phyloP scores from a whole-genome alignment of 2,797 vertebrate species.

The Coregonus ussuriensis region DNA sequence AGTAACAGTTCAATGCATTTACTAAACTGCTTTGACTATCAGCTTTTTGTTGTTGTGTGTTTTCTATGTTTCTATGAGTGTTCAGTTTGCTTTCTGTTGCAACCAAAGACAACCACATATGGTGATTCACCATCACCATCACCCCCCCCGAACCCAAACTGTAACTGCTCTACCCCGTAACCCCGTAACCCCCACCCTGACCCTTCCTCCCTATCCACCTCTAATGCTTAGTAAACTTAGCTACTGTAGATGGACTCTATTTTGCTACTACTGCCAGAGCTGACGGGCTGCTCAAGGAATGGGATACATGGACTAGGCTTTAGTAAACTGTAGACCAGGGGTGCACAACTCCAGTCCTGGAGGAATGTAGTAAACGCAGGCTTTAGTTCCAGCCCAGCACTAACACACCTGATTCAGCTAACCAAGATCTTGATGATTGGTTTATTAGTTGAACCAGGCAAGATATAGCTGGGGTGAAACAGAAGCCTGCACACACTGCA shows the following conservation, averaged over 20 bases:
- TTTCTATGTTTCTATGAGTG: constrained; percentile 13
- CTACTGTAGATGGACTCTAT: constrained; percentile 69
- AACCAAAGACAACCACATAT: constrained; percentile 64
- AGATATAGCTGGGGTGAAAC: background rate
- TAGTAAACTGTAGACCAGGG: constrained; percentile 7
- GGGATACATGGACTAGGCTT: constrained; percentile 59
- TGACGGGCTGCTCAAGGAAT: constrained; percentile 65
- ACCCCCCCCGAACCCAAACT: constrained; percentile 26
- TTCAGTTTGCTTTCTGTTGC: constrained; percentile 33
- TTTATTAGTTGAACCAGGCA: background rate
- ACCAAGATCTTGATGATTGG: background rate
- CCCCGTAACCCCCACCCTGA: constrained; percentile 18
- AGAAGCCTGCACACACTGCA: background rate
- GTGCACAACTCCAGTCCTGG: background rate
- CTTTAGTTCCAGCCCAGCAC: background rate
- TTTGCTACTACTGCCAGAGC: constrained; percentile 66
- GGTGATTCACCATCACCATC: constrained; percentile 11
- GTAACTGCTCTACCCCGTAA: constrained; percentile 9
- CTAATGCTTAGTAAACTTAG: constrained; percentile 40
- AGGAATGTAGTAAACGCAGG: background rate
- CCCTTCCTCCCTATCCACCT: constrained; percentile 22
- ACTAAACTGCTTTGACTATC: constrained; percentile 37
- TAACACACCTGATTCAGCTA: background rate
- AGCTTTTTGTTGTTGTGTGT: constrained; percentile 35
- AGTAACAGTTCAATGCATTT: constrained; percentile 28